Conservation (phyloP, 2,113 vertebrate genomes). For the Benitochromis conjunctus region DNA sequence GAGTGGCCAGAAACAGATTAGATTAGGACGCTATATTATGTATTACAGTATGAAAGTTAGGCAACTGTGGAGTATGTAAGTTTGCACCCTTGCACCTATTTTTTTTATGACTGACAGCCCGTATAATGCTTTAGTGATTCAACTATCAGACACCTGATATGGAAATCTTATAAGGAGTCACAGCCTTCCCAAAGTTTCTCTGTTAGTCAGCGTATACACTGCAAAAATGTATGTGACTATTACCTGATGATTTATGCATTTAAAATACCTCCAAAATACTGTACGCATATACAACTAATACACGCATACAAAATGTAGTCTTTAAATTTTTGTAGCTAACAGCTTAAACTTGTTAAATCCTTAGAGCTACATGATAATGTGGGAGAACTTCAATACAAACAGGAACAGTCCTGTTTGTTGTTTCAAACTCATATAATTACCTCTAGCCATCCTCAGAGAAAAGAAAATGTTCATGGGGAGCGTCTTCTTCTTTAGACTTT, state of each 20-base stretch:
- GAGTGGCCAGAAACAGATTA: not conserved
- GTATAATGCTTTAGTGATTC: not conserved
- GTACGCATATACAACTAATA: not conserved
- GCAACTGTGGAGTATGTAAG: not conserved
- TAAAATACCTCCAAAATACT: not conserved
- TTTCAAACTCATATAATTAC: not conserved
- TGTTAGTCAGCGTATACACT: not conserved
- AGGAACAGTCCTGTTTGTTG: not conserved
- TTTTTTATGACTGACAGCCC: not conserved
- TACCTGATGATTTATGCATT: not conserved
- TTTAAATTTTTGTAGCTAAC: not conserved
- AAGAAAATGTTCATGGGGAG: not conserved
- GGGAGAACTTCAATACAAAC: not conserved
- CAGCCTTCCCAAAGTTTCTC: not conserved
- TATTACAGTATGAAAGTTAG: not conserved
- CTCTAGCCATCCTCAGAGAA: not conserved
- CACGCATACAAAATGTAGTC: not conserved
- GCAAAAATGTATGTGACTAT: not conserved
- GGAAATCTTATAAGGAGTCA: not conserved
- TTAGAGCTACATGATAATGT: not conserved
- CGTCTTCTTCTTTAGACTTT: not conserved
- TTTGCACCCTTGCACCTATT: not conserved
- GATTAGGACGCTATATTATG: not conserved
- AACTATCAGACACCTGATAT: not conserved
- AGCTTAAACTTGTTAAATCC: not conserved